Base-by-base conservation (phyloP, 2,888 invertebrate genomes). In the Mythimna impura region DNA sequence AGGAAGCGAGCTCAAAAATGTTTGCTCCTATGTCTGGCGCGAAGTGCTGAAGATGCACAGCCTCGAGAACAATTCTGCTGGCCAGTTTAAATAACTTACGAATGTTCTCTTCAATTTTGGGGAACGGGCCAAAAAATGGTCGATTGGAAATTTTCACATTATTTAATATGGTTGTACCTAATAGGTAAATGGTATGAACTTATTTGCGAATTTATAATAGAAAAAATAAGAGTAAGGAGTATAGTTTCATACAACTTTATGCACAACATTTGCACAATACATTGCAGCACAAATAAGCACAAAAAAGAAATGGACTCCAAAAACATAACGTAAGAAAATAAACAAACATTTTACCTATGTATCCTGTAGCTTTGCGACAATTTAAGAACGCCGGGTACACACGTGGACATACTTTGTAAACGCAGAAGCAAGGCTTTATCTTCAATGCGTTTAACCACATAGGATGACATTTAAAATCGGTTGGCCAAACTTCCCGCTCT, bases 231-330 rank as follows among this genome's bases (percentile, higher is more conserved):
- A 61, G 12, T n/a, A n/a, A 36, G 7, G 14, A 60, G 36, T 60
- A 9, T 36, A 5, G 10, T 58, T 40, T 14, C 61, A 1, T 22
- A 61, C 8, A 61, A 12, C 9, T 68, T 60, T 52, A 55, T n/a
- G 5, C 22, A 25, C 25, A 64, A 50, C 40, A 2, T 50, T 20
- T 10, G 43, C 68, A 72, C 8, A 76, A 14, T 17, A 61, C 1
- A 34, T 76, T 22, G 71, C 71, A 89, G 80, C 86, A 90, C 20
- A 84, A 54, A 73, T 87, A 91, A 68, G 73, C 81, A 77, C 86
- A 89, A 50, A 77, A 65, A 66, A 91, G 64, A 43, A 91, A 54
- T 73, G 93, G 93, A 72, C 87, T 85, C 92, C 93, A 93, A 72
- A 92, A 79, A 75, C 89, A 89, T 20, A 86, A 25, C 6, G 90